Base-by-base conservation (phyloP, 2,888 invertebrate species). In the Graphium colonna region DNA sequence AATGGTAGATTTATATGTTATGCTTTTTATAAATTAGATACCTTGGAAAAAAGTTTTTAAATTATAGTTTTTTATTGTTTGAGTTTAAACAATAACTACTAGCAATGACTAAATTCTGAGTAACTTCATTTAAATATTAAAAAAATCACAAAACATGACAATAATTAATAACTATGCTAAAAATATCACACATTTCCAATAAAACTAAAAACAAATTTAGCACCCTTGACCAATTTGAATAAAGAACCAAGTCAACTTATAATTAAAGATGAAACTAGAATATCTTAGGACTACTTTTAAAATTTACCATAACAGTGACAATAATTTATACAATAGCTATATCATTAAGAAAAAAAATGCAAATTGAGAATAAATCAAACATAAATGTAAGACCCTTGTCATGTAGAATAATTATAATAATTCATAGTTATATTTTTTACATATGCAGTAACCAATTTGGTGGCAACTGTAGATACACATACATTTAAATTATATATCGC, bases 161-260 rank as follows among this genome's bases (percentile, higher is more conserved):
- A 16, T 1, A 21, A 18, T 38, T 44, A 39, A 28, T 40, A 61
- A 39, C 12, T 45, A 33, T 45, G 26, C 40, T 45, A 50, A 49
- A 57, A 41, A 54, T 56, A 57, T 57, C 56, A 57, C 60, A 58
- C 55, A 43, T 50, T 58, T 51, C 31, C 49, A 57, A 55, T 47
- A 57, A 41, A 51, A 51, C 47, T 49, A 53, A 51, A 21, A 54
- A 44, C 40, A 39, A 52, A 52, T 58, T 60, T 60, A 61, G 59
- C 62, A 61, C 62, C 59, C 43, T 43, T 42, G 45, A 58, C 56
- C 54, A 55, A 55, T 54, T 53, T 21, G 18, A 10, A 13, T 28
- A 46, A 42, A 47, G 47, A 38, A 49, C 33, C 33, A 53, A 51
- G 44, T 46, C 38, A 38, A 55, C 43, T 45, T 48, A 45, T 40